Conservation (phyloP, 1,140 invertebrate genomes). For the Drosophila fuyamai region DNA sequence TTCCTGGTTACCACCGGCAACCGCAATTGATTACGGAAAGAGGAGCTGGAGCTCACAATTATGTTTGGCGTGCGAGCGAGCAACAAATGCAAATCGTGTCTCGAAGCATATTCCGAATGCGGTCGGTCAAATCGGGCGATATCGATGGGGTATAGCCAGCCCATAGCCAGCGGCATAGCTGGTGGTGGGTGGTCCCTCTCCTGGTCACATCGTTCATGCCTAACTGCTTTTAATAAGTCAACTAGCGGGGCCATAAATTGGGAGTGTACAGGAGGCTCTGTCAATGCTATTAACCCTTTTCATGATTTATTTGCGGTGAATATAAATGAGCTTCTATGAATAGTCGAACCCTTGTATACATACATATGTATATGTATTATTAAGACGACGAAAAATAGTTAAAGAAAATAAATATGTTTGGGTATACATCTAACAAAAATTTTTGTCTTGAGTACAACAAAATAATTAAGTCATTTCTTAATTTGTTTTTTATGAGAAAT, state of each 20-base stretch:
- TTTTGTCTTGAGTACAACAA: not conserved
- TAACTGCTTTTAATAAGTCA: conserved; percentile 76
- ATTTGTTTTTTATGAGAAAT: too few relatives aligned
- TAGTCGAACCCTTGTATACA: conserved; percentile 2
- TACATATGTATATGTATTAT: too few relatives aligned
- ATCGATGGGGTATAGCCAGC: conserved; percentile 38
- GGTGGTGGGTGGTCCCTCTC: conserved; percentile 7
- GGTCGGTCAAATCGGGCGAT: conserved; percentile 42
- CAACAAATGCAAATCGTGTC: conserved; percentile 77
- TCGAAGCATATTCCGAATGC: conserved; percentile 45
- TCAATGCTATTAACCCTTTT: conserved; percentile 66
- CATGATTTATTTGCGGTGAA: conserved; percentile 36
- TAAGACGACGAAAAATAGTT: too few relatives aligned
- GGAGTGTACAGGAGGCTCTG: conserved; percentile 20
- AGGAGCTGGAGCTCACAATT: conserved; percentile 65
- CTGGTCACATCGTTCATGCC: conserved; percentile 65
- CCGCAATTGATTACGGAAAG: conserved; percentile 76
- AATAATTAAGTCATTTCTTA: not conserved
- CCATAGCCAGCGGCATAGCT: too few relatives aligned
- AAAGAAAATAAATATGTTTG: too few relatives aligned
- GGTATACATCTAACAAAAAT: too few relatives aligned
- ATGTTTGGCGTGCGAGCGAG: conserved; percentile 73
- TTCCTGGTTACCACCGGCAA: conserved; percentile 77
- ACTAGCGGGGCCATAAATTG: conserved; percentile 61
- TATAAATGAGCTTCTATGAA: conserved; percentile 28